Evolutionary conservation across 2,113 vertebrate species (phyloP).

Genomic region (Heterotis niloticus): DNA sequence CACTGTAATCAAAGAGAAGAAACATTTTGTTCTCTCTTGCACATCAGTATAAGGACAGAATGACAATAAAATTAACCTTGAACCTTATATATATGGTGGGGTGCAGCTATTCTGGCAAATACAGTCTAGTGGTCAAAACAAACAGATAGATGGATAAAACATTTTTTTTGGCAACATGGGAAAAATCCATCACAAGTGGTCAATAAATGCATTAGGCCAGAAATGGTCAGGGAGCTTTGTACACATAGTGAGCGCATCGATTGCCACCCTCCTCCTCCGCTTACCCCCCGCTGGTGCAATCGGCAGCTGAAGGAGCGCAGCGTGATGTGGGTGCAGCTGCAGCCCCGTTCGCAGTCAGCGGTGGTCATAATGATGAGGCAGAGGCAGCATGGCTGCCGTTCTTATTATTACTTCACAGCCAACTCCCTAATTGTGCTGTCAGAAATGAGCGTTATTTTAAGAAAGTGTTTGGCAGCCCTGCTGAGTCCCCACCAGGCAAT

Average conservation of each 20-base stretch:
- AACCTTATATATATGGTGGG: no score
- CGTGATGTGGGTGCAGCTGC: background rate
- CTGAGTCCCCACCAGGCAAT: background rate
- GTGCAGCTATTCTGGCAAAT: no score
- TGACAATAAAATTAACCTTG: no score
- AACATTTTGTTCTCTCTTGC: no score
- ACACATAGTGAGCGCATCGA: background rate
- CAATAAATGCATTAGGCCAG: background rate
- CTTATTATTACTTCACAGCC: background rate
- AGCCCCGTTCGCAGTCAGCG: background rate
- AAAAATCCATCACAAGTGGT: constrained; percentile 3
- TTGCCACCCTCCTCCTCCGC: background rate
- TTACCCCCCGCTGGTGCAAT: background rate
- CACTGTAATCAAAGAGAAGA: no score
- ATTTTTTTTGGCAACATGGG: background rate
- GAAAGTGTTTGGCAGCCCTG: background rate
- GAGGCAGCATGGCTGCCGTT: background rate
- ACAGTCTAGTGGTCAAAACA: no score
- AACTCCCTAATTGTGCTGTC: constrained; percentile 23
- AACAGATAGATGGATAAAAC: no score
- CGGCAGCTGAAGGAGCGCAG: background rate
- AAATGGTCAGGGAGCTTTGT: background rate
- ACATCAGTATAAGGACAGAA: no score
- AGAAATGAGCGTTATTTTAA: constrained; percentile 16
- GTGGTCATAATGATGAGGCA: background rate